Conservation (phyloP, 2,113 vertebrate species). For the Notiomystis cincta region DNA sequence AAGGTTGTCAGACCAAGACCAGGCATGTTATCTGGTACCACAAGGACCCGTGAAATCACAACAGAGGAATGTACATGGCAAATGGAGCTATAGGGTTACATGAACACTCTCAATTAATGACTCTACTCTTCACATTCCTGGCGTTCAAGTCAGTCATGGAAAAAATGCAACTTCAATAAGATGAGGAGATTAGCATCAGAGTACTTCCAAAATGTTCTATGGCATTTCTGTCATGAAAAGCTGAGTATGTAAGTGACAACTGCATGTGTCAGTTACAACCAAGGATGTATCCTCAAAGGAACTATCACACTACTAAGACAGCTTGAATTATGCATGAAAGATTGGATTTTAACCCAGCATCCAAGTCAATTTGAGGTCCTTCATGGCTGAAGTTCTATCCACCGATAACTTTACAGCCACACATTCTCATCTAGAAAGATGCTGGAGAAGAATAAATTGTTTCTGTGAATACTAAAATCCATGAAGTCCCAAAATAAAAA, state of each 20-base stretch:
- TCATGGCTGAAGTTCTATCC: neutral
- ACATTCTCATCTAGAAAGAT: neutral
- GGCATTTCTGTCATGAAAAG: neutral
- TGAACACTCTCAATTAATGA: neutral
- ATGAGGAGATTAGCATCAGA: neutral
- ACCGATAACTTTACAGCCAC: neutral
- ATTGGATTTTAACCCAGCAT: neutral
- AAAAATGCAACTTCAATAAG: neutral
- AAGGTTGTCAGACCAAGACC: neutral
- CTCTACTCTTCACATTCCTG: neutral
- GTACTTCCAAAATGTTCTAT: neutral
- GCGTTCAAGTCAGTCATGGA: accelerated
- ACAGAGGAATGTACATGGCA: neutral
- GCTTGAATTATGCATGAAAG: neutral
- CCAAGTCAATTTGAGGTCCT: neutral
- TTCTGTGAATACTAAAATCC: neutral
- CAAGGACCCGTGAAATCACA: neutral
- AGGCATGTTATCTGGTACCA: neutral
- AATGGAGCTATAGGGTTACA: neutral
- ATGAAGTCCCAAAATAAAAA: neutral
- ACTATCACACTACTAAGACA: neutral
- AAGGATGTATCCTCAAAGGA: neutral
- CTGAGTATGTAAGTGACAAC: neutral
- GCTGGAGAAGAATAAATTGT: neutral
- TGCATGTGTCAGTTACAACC: neutral